These are phyloP conservation scores for Orthosia incerta DNA, from an alignment of 2,888 invertebrate species.

Conservation along the genomic window DNA sequence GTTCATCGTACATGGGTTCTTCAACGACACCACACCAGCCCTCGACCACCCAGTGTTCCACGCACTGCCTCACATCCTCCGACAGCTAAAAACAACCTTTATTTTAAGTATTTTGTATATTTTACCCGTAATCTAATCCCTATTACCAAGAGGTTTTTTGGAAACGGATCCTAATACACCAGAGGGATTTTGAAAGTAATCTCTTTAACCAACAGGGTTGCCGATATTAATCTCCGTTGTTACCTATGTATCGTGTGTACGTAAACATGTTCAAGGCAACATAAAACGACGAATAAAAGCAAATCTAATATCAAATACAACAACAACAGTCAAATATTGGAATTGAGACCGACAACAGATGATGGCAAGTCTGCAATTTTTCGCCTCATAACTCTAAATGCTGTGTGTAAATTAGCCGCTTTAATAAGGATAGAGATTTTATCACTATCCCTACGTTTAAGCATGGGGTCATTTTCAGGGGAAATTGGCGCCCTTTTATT, in stretches of 20 bases:
- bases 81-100: constrained; percentile 78
- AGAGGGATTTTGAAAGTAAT: constrained; percentile 39
- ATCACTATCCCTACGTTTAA: neutral
- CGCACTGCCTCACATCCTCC: constrained; percentile 88
- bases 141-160: constrained; percentile 26
- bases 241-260: neutral
- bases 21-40: constrained; percentile 89
- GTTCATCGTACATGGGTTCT: constrained; percentile 85
- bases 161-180: constrained; percentile 35
- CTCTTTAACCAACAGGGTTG: constrained; percentile 28
- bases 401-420: constrained; percentile 1
- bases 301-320: no score
- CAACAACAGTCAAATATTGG: neutral
- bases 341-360: neutral
- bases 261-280: neutral
- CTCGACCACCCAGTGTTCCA: constrained; percentile 86
- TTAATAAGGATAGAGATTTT: neutral
- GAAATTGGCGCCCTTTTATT: neutral
- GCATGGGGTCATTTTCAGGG: neutral
- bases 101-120: neutral
- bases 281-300: neutral
- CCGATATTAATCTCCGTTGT: constrained; percentile 17
- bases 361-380: neutral
- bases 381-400: neutral
- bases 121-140: constrained; percentile 24